Conservation (phyloP, 2,888 invertebrate genomes). For the Lepidochitona cinerea region DNA sequence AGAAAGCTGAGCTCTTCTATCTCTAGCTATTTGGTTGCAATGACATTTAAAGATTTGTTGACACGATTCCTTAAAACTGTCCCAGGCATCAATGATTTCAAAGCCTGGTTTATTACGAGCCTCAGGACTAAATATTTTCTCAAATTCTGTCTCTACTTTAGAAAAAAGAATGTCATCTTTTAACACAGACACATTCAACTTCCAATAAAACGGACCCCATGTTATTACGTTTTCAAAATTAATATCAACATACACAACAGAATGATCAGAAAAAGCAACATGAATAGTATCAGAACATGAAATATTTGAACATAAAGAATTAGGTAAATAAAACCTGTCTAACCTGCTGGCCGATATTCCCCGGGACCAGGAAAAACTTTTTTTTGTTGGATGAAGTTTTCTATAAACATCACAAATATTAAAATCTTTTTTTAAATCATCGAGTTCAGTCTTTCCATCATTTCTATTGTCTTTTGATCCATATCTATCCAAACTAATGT, state of each 20-base stretch:
- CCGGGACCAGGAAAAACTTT: neutral
- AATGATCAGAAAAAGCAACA: neutral
- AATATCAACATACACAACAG: neutral
- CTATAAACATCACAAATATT: slow-evolving; percentile 18
- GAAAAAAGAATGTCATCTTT: neutral
- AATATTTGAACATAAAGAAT: neutral
- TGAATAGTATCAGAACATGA: neutral
- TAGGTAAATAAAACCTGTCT: neutral
- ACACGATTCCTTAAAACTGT: neutral
- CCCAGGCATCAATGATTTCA: neutral
- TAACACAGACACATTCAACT: neutral
- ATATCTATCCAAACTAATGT: slow-evolving; percentile 16
- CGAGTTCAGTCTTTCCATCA: slow-evolving; percentile 9
- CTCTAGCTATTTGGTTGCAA: neutral
- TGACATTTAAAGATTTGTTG: neutral
- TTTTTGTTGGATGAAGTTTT: slow-evolving; percentile 12
- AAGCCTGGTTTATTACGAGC: too few species aligned
- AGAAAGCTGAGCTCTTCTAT: neutral
- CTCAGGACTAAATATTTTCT: too few species aligned
- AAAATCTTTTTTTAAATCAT: slow-evolving; percentile 14
- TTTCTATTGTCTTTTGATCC: slow-evolving; percentile 17
- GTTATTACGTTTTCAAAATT: neutral
- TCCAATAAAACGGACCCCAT: neutral
- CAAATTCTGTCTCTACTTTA: too few species aligned
- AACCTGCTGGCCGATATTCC: neutral